A percentile compares a stretch with the other conserved stretches of the same genome.
Evolutionary conservation across 2,888 invertebrate species (phyloP).

Genomic region (Serripes groenlandicus): DNA sequence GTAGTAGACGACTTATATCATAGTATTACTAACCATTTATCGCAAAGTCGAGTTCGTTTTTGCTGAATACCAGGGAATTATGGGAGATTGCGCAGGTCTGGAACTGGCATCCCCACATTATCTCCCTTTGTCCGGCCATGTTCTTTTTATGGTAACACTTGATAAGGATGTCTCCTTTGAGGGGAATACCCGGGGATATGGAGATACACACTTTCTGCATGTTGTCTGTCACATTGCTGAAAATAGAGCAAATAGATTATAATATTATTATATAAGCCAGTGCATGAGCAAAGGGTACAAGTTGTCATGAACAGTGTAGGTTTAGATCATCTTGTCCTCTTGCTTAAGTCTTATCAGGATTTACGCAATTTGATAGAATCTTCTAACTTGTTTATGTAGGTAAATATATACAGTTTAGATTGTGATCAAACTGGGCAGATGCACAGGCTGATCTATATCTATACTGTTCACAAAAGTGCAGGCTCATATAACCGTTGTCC

Average conservation of each 20-base stretch:
- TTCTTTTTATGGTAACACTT: slow-evolving; percentile 93
- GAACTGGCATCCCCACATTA: slow-evolving; percentile 96
- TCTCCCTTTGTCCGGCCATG: slow-evolving; percentile 87
- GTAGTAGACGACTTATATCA: too few species aligned
- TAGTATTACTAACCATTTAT: slow-evolving; percentile 92
- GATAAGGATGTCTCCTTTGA: slow-evolving; percentile 95
- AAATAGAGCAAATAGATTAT: slow-evolving; percentile 36
- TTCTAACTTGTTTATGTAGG: too few species aligned
- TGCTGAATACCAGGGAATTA: slow-evolving; percentile 93
- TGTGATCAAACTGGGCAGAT: too few species aligned
- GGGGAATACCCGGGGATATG: slow-evolving; percentile 91
- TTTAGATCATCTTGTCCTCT: too few species aligned
- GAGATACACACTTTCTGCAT: slow-evolving; percentile 91
- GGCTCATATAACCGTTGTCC: too few species aligned
- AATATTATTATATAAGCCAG: background rate
- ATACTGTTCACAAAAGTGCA: too few species aligned
- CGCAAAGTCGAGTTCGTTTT: slow-evolving; percentile 95
- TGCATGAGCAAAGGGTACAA: background rate
- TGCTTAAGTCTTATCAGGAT: too few species aligned
- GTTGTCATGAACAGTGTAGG: too few species aligned
- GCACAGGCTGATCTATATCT: too few species aligned
- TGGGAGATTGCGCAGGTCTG: slow-evolving; percentile 97
- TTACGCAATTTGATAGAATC: too few species aligned
- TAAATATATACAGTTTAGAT: too few species aligned
- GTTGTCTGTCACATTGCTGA: slow-evolving; percentile 89